Percentiles rank a stretch among this genome's conserved stretches.
These are phyloP conservation scores for Yponomeuta cagnagella DNA, from an alignment of 2,888 invertebrate genomes.

Conservation along the genomic window DNA sequence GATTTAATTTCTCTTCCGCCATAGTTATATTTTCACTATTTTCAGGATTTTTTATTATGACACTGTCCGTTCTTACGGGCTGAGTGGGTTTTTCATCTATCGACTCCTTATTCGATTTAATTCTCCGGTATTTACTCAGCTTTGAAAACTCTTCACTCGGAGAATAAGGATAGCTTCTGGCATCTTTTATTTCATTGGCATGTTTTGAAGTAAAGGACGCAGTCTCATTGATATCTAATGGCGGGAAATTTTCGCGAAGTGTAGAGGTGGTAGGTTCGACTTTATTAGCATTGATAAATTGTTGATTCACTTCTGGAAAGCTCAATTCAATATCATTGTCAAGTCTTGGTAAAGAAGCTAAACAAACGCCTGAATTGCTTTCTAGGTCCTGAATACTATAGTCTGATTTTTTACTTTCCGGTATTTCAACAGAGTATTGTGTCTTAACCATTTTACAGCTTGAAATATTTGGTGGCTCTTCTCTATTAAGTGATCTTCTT, in stretches of 20 bases:
- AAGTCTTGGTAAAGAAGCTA: constrained; percentile 61
- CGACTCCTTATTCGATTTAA: constrained; percentile 32
- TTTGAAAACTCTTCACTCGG: constrained; percentile 44
- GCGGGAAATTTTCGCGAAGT: constrained; percentile 22
- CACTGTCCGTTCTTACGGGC: constrained; percentile 56
- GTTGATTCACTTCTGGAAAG: constrained; percentile 70
- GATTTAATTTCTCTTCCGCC: constrained; percentile 2
- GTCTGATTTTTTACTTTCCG: constrained; percentile 41
- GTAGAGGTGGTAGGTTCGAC: constrained; percentile 26
- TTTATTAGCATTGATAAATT: constrained; percentile 68
- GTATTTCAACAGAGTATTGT: constrained; percentile 38
- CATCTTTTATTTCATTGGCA: constrained; percentile 21
- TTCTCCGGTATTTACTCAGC: constrained; percentile 60
- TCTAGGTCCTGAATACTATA: constrained; percentile 62
- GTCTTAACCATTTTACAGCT: constrained; percentile 61
- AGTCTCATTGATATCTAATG: constrained; percentile 32
- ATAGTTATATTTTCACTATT: constrained; percentile 26
- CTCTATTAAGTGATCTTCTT: constrained; percentile 30
- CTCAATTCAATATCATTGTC: constrained; percentile 68
- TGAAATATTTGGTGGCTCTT: constrained; percentile 30
- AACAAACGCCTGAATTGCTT: constrained; percentile 59
- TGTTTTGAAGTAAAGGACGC: constrained; percentile 23
- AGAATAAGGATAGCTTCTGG: constrained; percentile 25
- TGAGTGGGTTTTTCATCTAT: constrained; percentile 29
- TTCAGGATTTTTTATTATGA: constrained; percentile 69